These are phyloP conservation scores for Thyatira batis DNA, from an alignment of 2,888 invertebrate genomes.

Conservation along the genomic window DNA sequence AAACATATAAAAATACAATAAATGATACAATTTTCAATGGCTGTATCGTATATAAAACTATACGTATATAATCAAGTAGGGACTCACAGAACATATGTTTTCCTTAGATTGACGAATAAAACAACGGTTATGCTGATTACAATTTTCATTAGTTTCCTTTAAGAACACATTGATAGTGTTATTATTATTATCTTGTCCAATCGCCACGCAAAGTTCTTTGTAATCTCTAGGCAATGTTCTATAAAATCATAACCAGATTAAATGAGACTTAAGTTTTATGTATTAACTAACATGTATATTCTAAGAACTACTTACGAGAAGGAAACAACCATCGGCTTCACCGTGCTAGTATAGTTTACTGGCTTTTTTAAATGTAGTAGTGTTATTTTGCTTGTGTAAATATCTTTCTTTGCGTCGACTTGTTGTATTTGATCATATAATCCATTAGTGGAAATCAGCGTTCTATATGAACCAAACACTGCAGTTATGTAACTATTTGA, in stretches of 20 bases:
- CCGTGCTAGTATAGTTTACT: conserved; percentile 83
- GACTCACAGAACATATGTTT: conserved; percentile 66
- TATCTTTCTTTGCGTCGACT: conserved; percentile 81
- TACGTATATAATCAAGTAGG: neutral
- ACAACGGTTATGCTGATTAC: conserved; percentile 79
- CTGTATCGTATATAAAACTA: too few relatives aligned
- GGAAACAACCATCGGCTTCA: conserved; percentile 84
- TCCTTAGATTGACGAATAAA: conserved; percentile 63
- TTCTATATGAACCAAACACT: conserved; percentile 86
- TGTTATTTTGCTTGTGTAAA: conserved; percentile 83
- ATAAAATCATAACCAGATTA: conserved; percentile 25
- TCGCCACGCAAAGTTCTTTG: conserved; percentile 83
- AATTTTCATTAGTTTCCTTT: conserved; percentile 74
- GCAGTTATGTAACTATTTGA: conserved; percentile 83
- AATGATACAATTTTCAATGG: too few relatives aligned
- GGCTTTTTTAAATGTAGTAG: conserved; percentile 84
- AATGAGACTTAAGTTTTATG: conserved; percentile 1
- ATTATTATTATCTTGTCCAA: conserved; percentile 80
- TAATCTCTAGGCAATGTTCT: conserved; percentile 52
- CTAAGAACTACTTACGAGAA: conserved; percentile 62
- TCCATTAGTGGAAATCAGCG: conserved; percentile 81
- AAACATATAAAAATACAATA: too few relatives aligned
- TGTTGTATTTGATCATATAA: conserved; percentile 87
- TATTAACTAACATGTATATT: neutral
- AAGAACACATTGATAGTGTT: conserved; percentile 77